Evolutionary conservation across 2,113 vertebrate species (phyloP), one percentile per base, ranked within the genome.

Genomic region (Chloroceryle aenea): DNA sequence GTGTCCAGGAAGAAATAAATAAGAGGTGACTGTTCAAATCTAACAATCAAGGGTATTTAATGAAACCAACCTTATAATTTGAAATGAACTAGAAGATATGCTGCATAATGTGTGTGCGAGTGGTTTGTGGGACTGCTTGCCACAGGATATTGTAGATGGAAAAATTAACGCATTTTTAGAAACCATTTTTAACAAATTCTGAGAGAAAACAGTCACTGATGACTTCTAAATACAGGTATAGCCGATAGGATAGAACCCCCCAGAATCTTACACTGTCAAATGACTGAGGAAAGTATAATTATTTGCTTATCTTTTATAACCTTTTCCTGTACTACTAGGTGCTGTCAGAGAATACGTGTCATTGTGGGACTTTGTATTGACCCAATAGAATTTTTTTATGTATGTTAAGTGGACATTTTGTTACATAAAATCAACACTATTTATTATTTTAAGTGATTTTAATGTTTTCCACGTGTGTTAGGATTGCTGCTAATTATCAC

Each of bases 391-490:
- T 27, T 27, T 86, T 45, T 61, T 83, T n/a, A 48, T 66, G 10
- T 93, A 34, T 50, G 87, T 83, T 45, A 71, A 32, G 3, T 59
- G 25, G 80, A 77, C 18, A 6, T 93, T 88, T 90, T 80, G 17
- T 66, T 92, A 40, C 20, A 71, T 88, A 67, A 95, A 94, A 93
- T 93, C 85, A 90, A 71, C 9, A 10, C 56, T 89, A 14, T 89
- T 93, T 87, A 90, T 96, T 1, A 77, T 89, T 94, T 91, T 87
- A 62, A 73, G 72, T 66, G 34, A 71, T 85, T 89, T 81, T 90
- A 96, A 93, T 94, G 77, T 80, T 96, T 96, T 86, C 85, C 83
- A 90, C 2, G 6, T 95, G 78, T 90, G 75, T 90, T 90, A 94
- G 63, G 76, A 89, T 94, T 91, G 59, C 64, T 92, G 56, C 52